Evolutionary conservation across 2,888 invertebrate genomes (phyloP), one percentile per base, ranked within the genome.

Genomic region (Synanthedon vespiformis): DNA sequence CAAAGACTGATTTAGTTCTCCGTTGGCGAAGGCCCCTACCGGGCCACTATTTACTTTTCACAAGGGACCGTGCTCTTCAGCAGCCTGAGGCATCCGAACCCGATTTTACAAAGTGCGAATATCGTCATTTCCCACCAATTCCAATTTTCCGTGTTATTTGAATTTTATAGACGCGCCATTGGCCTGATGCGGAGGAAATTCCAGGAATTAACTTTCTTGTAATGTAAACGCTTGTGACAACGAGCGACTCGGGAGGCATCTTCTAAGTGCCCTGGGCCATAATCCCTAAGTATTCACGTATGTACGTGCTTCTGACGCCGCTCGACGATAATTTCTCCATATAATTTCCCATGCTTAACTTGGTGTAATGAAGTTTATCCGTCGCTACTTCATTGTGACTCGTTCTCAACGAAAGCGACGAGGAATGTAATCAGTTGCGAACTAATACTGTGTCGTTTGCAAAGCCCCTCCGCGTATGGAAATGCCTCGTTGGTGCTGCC

Each of bases 391-490:
- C 81, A 83, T 81, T 82, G 78, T 72, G 77, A 83, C 78, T 78
- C 80, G 80, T 84, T 82, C 77, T 75, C 70, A 71, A 69, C 68
- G 72, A 67, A 75, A 73, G 72, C 73, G 75, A 70, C 76, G 70
- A 72, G 78, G 81, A 86, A 85, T 84, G 86, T 86, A 87, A 86
- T 86, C 84, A 85, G 83, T 82, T 83, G 81, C 74, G 77, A 86
- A 85, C 85, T 86, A 84, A 86, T 82, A 84, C 79, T 72, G 72
- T 77, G 80, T 74, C 82, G 74, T 79, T 79, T 70, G 57, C 57
- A 53, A 74, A 75, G 74, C 77, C 75, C 74, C 76, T 72, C 72
- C 82, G 78, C 79, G 83, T 87, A 86, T 87, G 84, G 80, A 80
- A 84, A 85, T 83, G 82, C 74, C 79, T 80, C 80, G 79, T 81